Base-by-base conservation (phyloP, 2,113 vertebrate genomes). In the Aythya baeri region DNA sequence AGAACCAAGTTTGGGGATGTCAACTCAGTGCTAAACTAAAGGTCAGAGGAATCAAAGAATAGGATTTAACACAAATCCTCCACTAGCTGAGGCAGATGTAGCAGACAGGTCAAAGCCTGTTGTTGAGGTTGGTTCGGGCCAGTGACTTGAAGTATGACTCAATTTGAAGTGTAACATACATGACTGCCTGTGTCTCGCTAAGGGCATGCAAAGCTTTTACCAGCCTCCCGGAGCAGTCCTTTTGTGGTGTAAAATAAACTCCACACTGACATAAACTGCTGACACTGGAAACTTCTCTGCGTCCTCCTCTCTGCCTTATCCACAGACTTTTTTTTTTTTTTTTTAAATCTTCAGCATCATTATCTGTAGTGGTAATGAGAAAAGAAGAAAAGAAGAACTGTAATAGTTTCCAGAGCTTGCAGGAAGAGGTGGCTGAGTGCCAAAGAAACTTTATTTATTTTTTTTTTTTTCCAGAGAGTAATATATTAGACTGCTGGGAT, bases 341-440 rank as follows among this genome's bases (percentile, higher is more conserved):
- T 84, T 94, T 75, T 31, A 21, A 32, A 44, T 90, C 20, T 95
- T 79, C 10, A 83, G 11, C 83, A 93, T 88, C 43, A 46, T 93
- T 95, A 75, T 91, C 65, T 85, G 17, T 17, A 67, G 44, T 34
- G 94, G 36, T 75, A 84, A 93, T 91, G 43, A 94, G 46, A 66
- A 86, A 79, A 92, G 70, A 73, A 94, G 46, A 66, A 86, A 79
- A 92, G 72, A 76, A 70, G 34, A 90, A 55, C 49, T 59, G 27
- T 91, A 88, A 89, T 93, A n/a, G 71, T 92, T 97, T 98, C 87
- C 94, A 96, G 73, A 72, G 44, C 46, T 86, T 80, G 44, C 44
- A 81, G 57, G 38, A 76, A 67, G 46, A 67, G 13, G 34, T 68
- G 20, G 22, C 41, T 88, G 72, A 88, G 83, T 78, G 36, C 23